phyloP scores from a whole-genome alignment of 1,140 invertebrate genomes.

The Drosophila gunungcola region DNA sequence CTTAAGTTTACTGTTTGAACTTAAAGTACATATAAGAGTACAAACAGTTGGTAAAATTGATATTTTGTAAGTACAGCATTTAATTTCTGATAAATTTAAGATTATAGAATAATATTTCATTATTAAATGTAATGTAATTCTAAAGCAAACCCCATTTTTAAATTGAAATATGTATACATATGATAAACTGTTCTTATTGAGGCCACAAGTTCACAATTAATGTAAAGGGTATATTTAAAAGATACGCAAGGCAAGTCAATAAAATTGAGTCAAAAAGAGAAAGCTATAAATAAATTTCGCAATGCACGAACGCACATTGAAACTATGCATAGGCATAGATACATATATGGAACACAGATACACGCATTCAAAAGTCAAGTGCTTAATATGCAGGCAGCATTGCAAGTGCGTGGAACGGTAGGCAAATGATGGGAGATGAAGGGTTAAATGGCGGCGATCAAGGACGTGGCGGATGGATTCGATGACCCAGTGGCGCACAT shows the following conservation, averaged over 20 bases:
- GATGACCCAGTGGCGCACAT: constrained; percentile 29
- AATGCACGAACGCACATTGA: constrained; percentile 13
- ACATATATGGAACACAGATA: constrained; percentile 19
- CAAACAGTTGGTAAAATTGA: too few relatives aligned
- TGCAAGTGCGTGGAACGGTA: not conserved
- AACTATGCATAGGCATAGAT: constrained; percentile 6
- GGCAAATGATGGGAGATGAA: not conserved
- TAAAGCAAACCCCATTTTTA: too few relatives aligned
- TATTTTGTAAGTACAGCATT: too few relatives aligned
- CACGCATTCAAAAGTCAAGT: constrained; percentile 31
- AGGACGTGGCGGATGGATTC: constrained; percentile 33
- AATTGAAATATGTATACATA: too few relatives aligned
- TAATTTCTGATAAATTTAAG: too few relatives aligned
- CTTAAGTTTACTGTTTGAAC: too few relatives aligned
- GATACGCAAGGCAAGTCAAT: constrained; percentile 38
- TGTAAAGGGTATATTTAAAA: not conserved
- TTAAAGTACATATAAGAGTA: too few relatives aligned
- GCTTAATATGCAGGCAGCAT: constrained; percentile 65
- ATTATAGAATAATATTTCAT: too few relatives aligned
- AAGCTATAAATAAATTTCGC: constrained; percentile 72
- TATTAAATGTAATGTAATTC: too few relatives aligned
- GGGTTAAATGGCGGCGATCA: constrained; percentile 1
- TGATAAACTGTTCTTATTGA: too few relatives aligned
- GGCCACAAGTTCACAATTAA: not conserved
- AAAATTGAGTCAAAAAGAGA: constrained; percentile 72